Conservation (phyloP, 2,888 invertebrate species). For the Leptinotarsa tumamoca region DNA sequence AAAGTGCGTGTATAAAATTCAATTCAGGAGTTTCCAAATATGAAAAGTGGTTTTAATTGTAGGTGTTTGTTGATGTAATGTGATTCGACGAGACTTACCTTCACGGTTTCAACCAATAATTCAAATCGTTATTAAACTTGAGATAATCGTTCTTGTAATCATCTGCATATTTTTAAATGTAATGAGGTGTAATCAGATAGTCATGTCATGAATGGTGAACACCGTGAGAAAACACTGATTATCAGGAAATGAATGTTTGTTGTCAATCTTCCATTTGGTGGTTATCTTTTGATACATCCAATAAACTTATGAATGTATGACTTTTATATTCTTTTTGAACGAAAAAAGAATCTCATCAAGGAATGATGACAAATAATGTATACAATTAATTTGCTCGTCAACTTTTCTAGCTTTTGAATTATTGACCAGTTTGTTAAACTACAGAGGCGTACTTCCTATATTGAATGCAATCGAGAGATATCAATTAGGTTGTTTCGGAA, state of each 20-base stretch:
- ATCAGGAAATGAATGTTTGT: constrained; percentile 10
- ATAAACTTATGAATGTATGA: background rate
- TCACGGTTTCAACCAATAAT: constrained; percentile 15
- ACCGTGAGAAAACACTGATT: constrained; percentile 17
- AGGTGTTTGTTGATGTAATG: constrained; percentile 22
- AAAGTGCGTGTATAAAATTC: background rate
- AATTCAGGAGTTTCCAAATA: constrained; percentile 20
- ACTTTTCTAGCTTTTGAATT: no score
- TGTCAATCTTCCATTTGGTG: background rate
- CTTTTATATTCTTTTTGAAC: no score
- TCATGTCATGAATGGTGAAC: constrained; percentile 6
- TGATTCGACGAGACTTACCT: background rate
- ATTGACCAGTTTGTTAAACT: no score
- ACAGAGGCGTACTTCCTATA: no score
- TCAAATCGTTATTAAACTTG: constrained; percentile 11
- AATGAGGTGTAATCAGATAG: constrained; percentile 13
- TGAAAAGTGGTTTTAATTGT: constrained; percentile 14
- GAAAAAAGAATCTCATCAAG: no score
- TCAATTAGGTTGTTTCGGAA: no score
- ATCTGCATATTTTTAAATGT: constrained; percentile 7
- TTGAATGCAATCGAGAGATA: no score
- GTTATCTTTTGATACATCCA: background rate
- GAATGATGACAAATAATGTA: no score
- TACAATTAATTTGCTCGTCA: no score
- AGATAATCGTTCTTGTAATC: constrained; percentile 2